Conservation (phyloP, 2,888 invertebrate genomes). For the Hartigia nigra region DNA sequence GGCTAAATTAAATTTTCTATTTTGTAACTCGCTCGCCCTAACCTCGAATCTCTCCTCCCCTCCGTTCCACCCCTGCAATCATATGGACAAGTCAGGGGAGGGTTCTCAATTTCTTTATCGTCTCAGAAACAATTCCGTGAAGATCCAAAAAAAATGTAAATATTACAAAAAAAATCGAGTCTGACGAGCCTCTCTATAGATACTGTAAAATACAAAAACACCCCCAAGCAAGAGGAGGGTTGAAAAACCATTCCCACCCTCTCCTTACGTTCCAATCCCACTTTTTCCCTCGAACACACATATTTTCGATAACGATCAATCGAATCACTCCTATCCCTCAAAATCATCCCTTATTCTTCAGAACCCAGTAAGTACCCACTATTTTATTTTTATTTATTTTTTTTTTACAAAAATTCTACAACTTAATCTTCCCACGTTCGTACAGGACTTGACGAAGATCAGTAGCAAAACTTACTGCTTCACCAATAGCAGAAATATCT, state of each 20-base stretch:
- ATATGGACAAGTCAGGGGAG: slow-evolving; percentile 40
- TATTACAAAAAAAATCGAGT: not conserved
- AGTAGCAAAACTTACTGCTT: not conserved
- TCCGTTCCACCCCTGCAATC: slow-evolving; percentile 39
- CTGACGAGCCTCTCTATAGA: not conserved
- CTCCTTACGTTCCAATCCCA: too few species aligned
- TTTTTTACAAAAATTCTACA: not conserved
- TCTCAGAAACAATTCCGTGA: not conserved
- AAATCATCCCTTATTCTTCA: too few species aligned
- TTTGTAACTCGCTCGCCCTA: slow-evolving; percentile 48
- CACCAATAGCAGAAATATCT: not conserved
- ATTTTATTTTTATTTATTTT: too few species aligned
- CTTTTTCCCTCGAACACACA: too few species aligned
- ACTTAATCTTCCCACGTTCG: not conserved
- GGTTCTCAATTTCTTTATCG: slow-evolving; percentile 39
- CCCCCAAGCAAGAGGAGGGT: not conserved
- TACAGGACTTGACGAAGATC: not conserved
- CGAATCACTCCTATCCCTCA: too few species aligned
- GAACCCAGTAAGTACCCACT: too few species aligned
- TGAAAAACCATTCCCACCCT: not conserved
- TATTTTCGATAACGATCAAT: too few species aligned
- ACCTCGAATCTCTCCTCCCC: slow-evolving; percentile 39
- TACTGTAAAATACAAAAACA: not conserved
- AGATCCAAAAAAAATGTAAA: not conserved
- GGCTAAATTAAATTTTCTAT: slow-evolving; percentile 58